A percentile compares a stretch with the other conserved stretches of the same genome.
These are phyloP conservation scores for Centropus bengalensis DNA, from an alignment of 2,113 vertebrate species.

Conservation along the genomic window DNA sequence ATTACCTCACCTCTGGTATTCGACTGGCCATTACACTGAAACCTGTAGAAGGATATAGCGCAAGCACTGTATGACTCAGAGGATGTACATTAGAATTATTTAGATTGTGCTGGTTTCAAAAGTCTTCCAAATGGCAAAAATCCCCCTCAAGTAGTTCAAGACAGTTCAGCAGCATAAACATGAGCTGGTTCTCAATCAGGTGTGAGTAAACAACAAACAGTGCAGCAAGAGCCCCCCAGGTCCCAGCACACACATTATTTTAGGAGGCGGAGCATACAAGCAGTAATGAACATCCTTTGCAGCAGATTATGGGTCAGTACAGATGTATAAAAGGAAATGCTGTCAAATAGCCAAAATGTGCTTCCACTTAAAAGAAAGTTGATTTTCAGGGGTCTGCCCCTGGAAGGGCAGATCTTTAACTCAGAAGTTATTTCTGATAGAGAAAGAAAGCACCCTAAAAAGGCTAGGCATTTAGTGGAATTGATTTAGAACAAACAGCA, in stretches of 20 bases:
- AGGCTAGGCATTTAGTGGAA: background rate
- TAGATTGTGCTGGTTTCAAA: background rate
- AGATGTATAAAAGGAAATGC: background rate
- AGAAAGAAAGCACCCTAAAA: background rate
- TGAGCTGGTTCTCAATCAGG: background rate
- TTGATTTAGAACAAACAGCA: constrained; percentile 8
- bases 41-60: background rate
- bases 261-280: background rate
- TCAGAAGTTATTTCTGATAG: background rate
- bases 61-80: background rate
- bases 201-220: background rate
- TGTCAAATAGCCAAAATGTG: background rate
- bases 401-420: background rate
- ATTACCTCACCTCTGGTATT: constrained; percentile 24
- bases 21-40: background rate
- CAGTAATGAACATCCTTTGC: background rate
- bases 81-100: background rate
- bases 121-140: background rate
- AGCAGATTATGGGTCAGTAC: background rate
- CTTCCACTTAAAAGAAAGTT: background rate
- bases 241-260: background rate
- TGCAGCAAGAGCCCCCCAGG: background rate
- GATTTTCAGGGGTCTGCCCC: background rate
- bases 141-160: background rate
- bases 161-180: background rate